Evolutionary conservation across 2,797 vertebrate species (phyloP).

Genomic region (Dendrocincla fuliginosa): DNA sequence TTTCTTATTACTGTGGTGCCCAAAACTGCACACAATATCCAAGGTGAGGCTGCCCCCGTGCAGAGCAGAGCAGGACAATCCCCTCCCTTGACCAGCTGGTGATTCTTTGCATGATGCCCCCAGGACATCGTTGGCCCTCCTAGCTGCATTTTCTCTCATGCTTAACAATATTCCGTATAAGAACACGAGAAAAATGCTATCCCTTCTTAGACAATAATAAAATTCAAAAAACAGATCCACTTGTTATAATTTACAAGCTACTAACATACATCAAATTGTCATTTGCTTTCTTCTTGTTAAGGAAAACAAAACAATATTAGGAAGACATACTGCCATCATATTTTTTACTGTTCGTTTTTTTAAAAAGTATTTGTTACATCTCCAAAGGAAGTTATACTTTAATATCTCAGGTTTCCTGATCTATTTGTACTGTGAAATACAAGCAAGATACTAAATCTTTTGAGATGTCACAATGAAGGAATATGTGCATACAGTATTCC

Average conservation of each 20-base stretch:
- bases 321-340: neutral
- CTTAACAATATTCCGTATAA: neutral
- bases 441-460: neutral
- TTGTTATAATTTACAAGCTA: neutral
- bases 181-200: neutral
- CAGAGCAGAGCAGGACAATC: neutral
- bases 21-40: neutral
- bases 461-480: neutral
- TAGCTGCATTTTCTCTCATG: neutral
- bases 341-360: neutral
- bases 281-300: neutral
- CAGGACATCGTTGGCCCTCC: rapidly evolving
- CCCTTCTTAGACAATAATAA: neutral
- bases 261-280: neutral
- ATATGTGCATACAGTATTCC: neutral
- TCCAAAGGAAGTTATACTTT: neutral
- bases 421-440: neutral
- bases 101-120: neutral
- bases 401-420: neutral
- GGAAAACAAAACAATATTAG: neutral
- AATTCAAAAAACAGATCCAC: neutral
- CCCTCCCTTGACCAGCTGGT: rapidly evolving
- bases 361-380: neutral
- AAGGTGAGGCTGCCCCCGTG: rapidly evolving
- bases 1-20: rapidly evolving